Evolutionary conservation across 2,113 vertebrate species (phyloP), one percentile per base, ranked within the genome.

Genomic region (Sus scrofa): DNA sequence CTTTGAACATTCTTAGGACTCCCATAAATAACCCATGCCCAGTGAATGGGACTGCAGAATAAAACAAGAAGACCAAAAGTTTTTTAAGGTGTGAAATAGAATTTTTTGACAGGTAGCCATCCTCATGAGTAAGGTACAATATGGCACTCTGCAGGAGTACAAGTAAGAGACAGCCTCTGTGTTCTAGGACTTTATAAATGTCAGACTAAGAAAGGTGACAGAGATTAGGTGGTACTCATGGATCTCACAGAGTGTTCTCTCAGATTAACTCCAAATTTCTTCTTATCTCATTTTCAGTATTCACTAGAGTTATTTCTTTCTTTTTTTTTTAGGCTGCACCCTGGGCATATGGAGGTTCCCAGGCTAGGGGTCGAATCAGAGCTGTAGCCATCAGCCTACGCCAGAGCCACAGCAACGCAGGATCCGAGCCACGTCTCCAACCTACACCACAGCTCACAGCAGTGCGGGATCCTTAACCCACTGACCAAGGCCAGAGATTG

Each of bases 21-120:
- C 24, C 58, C 10, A 39, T 54, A 9, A 78, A 39, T 78, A 24
- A 60, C 37, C 4, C 13, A 30, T 93, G 32, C 56, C 68, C 58
- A 58, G 63, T 73, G 58, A 86, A 26, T 89, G 8, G 50, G 11
- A 68, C 14, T 62, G 16, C 27, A 96, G 56, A 74, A 90, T 44
- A 87, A 89, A 96, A 50, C 50, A 89, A 34, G 37, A 94, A 37
- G 44, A 30, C 50, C 65, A 84, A 56, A 95, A 58, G 86, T 75
- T 65, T 65, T 88, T 91, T 34, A 19, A 14, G 7, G 4, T 74
- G 11, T 65, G 71, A 94, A 44, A 37, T n/a, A 50, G 32, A 83
- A 22, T 86, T 24, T 88, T 94, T 63, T 77, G 34, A 73, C 7
- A 73, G 44, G 62, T 68, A 88, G n/a, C 24, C n/a, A 9, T 60